phyloP scores from a whole-genome alignment of 2,113 vertebrate species.

The Merops nubicus region DNA sequence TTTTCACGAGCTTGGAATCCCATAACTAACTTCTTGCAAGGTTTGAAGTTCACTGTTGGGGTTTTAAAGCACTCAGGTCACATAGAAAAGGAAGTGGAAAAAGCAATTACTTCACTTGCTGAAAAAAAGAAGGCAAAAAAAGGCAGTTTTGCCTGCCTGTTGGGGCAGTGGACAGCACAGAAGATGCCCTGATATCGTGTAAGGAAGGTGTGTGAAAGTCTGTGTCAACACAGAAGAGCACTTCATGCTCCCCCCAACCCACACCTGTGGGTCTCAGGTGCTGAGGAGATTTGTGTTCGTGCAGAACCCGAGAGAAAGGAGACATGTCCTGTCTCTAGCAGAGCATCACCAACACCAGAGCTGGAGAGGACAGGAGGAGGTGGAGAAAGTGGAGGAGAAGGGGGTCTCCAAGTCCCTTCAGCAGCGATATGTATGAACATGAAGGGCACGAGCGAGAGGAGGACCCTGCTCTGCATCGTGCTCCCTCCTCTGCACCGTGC shows the following conservation, averaged over 20 bases:
- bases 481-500: not conserved
- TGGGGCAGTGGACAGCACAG: not conserved
- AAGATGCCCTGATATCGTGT: not conserved
- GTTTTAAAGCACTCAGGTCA: not conserved
- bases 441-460: not conserved
- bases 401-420: not conserved
- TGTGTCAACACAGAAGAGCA: not conserved
- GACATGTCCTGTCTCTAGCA: not conserved
- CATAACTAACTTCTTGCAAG: not conserved
- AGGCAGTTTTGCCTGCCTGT: not conserved
- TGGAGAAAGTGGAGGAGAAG: not conserved
- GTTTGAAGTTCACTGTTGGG: not conserved
- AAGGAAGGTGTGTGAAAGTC: not conserved
- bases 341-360: not conserved
- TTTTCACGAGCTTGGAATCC: not conserved
- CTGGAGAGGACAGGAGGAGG: not conserved
- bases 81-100: not conserved
- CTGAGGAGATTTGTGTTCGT: not conserved
- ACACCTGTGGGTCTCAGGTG: rapidly evolving
- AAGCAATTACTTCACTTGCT: not conserved
- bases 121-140: not conserved
- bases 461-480: rapidly evolving
- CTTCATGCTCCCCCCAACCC: rapidly evolving
- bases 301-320: not conserved
- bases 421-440: not conserved